These are phyloP conservation scores for Chymomyza fuscimana DNA, from an alignment of 2,888 invertebrate genomes.

Conservation along the genomic window DNA sequence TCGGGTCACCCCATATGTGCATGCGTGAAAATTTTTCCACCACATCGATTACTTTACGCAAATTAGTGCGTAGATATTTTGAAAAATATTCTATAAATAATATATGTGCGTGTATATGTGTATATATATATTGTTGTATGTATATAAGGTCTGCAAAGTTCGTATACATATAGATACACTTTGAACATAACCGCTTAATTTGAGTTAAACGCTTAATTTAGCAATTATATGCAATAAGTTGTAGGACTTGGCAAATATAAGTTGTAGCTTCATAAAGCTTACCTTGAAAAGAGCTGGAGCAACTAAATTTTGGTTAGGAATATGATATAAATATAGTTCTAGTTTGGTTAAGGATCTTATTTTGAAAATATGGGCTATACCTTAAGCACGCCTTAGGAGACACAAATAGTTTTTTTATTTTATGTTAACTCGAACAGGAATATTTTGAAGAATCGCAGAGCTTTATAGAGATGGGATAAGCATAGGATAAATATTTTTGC, in stretches of 20 bases:
- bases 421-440: no score
- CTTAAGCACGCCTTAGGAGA: no score
- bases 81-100: slow-evolving; percentile 75
- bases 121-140: background rate
- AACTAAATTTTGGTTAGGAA: no score
- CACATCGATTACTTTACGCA: slow-evolving; percentile 75
- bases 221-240: slow-evolving; percentile 52
- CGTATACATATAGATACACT: background rate
- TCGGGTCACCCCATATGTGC: slow-evolving; percentile 57
- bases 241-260: slow-evolving; percentile 81
- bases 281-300: no score
- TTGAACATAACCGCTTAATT: slow-evolving; percentile 48
- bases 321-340: no score
- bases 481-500: no score
- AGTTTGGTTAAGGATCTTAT: no score
- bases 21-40: slow-evolving; percentile 73
- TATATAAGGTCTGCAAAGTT: background rate
- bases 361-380: no score
- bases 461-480: no score
- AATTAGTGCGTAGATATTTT: slow-evolving; percentile 75
- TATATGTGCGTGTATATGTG: slow-evolving; percentile 43
- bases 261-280: background rate
- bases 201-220: slow-evolving; percentile 64
- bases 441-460: no score
- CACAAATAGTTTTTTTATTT: no score